phyloP scores from a whole-genome alignment of 2,113 vertebrate species.

The Saccopteryx bilineata region DNA sequence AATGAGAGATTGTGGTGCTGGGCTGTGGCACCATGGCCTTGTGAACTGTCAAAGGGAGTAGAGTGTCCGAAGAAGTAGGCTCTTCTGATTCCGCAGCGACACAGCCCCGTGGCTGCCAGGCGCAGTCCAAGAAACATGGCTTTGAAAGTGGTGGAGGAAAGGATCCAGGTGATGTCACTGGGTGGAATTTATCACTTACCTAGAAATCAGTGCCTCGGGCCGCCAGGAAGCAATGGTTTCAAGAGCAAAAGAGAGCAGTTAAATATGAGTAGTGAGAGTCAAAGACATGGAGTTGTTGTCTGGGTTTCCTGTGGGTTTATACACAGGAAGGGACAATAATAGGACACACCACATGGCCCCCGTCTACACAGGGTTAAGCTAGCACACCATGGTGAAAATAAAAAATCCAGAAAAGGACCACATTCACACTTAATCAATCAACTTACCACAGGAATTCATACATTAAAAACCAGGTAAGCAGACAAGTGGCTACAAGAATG shows the following conservation, averaged over 20 bases:
- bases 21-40: background rate
- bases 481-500: background rate
- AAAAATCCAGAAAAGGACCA: background rate
- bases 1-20: background rate
- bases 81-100: background rate
- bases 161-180: constrained; percentile 50
- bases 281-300: background rate
- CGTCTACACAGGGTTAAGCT: background rate
- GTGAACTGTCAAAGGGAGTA: constrained; percentile 24
- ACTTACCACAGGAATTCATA: constrained; percentile 1
- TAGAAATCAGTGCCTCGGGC: constrained; percentile 42
- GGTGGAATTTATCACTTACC: constrained; percentile 69
- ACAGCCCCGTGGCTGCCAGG: background rate
- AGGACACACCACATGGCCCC: background rate
- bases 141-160: constrained; percentile 73
- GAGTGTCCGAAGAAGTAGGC: background rate
- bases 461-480: background rate
- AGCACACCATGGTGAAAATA: background rate
- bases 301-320: background rate
- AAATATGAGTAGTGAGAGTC: background rate
- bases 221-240: constrained; percentile 50
- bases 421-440: background rate
- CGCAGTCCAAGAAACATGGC: constrained; percentile 14
- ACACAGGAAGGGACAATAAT: background rate
- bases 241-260: constrained; percentile 58